Conservation (phyloP, 1,140 invertebrate genomes). For the Choristoneura fumiferana region DNA sequence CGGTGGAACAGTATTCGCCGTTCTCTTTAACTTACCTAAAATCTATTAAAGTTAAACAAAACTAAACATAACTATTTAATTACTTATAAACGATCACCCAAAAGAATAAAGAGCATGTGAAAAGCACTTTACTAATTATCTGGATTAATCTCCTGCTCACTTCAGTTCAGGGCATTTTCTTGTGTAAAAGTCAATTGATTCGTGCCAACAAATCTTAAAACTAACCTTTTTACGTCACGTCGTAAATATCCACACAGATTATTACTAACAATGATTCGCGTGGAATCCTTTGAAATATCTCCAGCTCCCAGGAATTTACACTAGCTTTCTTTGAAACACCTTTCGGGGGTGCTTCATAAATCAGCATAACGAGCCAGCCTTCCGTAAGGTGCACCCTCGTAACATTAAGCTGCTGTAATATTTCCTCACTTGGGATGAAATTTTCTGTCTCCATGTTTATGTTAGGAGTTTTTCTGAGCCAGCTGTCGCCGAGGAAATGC, state of each 20-base stretch:
- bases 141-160: too few species aligned
- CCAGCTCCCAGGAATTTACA: constrained; percentile 33
- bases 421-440: constrained; percentile 73
- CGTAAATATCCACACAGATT: not conserved
- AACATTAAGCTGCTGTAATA: constrained; percentile 73
- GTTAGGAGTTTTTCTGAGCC: constrained; percentile 21
- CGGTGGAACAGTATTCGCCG: too few species aligned
- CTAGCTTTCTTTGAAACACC: constrained; percentile 56
- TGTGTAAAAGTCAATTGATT: too few species aligned
- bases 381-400: constrained; percentile 60
- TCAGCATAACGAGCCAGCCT: constrained; percentile 68
- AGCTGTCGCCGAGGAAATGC: constrained; percentile 1
- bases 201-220: too few species aligned
- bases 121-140: too few species aligned
- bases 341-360: constrained; percentile 62
- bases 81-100: too few species aligned
- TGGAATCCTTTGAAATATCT: not conserved
- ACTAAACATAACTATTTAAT: too few species aligned
- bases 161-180: too few species aligned
- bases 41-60: too few species aligned
- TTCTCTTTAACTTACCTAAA: too few species aligned
- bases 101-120: too few species aligned
- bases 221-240: too few species aligned
- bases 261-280: constrained; percentile 1
- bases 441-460: constrained; percentile 69